Conservation (phyloP, 2,113 vertebrate genomes). For the Sitta europaea region DNA sequence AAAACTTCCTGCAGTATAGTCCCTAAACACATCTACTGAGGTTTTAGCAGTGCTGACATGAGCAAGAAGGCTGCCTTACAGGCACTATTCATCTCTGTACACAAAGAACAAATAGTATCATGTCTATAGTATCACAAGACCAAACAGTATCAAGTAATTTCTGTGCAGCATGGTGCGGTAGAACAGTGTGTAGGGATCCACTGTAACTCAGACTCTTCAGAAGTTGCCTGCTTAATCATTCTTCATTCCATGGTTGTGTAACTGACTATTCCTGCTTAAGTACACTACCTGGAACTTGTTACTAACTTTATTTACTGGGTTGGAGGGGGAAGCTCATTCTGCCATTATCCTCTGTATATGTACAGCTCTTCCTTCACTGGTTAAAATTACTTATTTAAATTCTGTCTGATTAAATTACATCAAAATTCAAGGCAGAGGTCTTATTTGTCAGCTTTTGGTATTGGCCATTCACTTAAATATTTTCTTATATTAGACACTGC, state of each 20-base stretch:
- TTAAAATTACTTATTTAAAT: background rate
- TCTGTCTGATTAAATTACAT: background rate
- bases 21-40: background rate
- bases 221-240: background rate
- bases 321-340: background rate
- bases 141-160: background rate
- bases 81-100: background rate
- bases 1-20: background rate
- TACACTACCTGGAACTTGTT: background rate
- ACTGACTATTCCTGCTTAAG: background rate
- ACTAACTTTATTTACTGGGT: background rate
- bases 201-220: background rate
- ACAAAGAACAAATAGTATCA: background rate
- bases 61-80: background rate
- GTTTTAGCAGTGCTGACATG: background rate
- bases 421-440: background rate
- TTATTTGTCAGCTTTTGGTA: background rate
- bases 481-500: background rate
- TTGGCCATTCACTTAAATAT: background rate
- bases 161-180: rapidly evolving
- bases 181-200: background rate
- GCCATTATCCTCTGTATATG: background rate
- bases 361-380: background rate
- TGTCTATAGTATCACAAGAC: background rate
- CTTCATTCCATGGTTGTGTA: background rate